Evolutionary conservation across 2,888 invertebrate genomes (phyloP), one percentile per base, ranked within the genome.

Genomic region (Cheilosia soror): DNA sequence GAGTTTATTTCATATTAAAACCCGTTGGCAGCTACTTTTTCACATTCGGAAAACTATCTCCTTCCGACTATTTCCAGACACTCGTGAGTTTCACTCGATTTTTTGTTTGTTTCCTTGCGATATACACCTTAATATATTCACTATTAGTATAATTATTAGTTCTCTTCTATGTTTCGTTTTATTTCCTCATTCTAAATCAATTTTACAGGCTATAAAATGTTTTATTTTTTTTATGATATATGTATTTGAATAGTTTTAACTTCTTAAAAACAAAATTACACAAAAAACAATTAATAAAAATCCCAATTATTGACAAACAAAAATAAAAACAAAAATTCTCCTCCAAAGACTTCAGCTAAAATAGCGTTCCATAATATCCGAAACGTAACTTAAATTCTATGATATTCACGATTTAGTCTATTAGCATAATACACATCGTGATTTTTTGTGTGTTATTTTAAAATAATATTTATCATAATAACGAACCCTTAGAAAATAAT

Each of bases 161-260:
- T 51, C 11, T 33, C 40, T 44, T 27, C 5, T 51, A 27, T 27
- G 5, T 4, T 51, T 5, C 27, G 44, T 11, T 69, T 42, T 62
- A 44, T 44, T 66, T 58, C 25, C 33, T 63, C 63, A 44, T 53
- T 60, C 62, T 63, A 63, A 31, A 33, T 7, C 44, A 29, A 40
- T 37, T 51, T 49, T 72, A 63, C 53, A 53, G 53, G 44, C 72
- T 72, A 72, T 49, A 71, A 60, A 72, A 72, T 55, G n/a, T 9
- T 47, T 11, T 49, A 3, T 49, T 5, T 37, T 66, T 37, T 37
- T 51, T 51, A 68, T 62, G n/a, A 27, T 73, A 53, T 66, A 27
- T 73, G 47, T 66, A 15, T 66, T 71, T 65, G 37, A 40, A 71
- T 42, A 69, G 25, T 27, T 37, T 53, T 60, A 7, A 69, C 47